These are phyloP conservation scores for Danionella cerebrum DNA, from an alignment of 2,113 vertebrate genomes.

Conservation along the genomic window DNA sequence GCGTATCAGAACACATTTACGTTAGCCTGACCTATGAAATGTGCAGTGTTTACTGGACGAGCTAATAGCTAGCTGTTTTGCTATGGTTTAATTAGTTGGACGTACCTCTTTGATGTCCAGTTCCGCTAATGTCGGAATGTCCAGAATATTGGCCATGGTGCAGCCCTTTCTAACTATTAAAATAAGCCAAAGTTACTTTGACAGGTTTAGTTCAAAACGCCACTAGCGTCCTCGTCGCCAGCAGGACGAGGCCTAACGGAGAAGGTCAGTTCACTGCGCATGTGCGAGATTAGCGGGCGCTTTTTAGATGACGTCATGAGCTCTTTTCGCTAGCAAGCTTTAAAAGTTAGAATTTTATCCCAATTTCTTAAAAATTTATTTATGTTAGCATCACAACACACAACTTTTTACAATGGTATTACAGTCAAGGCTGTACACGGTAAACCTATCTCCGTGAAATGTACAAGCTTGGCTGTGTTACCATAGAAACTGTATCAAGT, in stretches of 20 bases:
- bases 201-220: constrained; percentile 18
- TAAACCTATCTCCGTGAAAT: not conserved
- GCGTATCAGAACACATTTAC: not conserved
- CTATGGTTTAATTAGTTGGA: constrained; percentile 16
- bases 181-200: constrained; percentile 10
- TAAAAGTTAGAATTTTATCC: not conserved
- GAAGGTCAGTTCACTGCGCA: constrained; percentile 62
- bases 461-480: constrained; percentile 21
- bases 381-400: not conserved
- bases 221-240: constrained; percentile 51
- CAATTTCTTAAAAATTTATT: not conserved
- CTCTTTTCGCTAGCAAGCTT: no score
- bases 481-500: constrained; percentile 38
- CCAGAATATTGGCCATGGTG: constrained; percentile 69
- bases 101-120: constrained; percentile 82
- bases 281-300: constrained; percentile 36
- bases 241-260: constrained; percentile 40
- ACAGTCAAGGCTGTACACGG: not conserved
- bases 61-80: not conserved
- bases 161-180: not conserved
- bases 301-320: constrained; percentile 39
- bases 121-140: constrained; percentile 74
- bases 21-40: not conserved
- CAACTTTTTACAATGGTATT: not conserved
- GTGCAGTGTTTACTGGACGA: not conserved